Evolutionary conservation across 1,140 invertebrate genomes (phyloP).

Genomic region (Drosophila hydei): DNA sequence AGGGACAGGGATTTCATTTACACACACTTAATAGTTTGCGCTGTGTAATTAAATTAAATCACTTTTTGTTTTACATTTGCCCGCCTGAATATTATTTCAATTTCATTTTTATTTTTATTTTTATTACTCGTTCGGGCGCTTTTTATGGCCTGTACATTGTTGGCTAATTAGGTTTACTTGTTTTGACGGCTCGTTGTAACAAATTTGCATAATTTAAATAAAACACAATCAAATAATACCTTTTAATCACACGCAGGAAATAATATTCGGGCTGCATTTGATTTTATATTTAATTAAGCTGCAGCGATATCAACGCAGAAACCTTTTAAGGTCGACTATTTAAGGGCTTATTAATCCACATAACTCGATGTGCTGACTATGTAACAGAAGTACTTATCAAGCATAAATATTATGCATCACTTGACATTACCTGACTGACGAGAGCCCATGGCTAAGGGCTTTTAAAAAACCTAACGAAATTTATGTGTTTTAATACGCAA

Average conservation of each 20-base stretch:
- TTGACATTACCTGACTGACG: too few species aligned
- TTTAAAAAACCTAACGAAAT: too few species aligned
- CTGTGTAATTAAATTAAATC: conserved; percentile 70
- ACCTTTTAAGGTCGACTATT: background rate
- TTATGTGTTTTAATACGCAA: too few species aligned
- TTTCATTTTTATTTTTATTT: conserved; percentile 29
- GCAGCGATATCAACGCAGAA: background rate
- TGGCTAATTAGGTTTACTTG: conserved; percentile 42
- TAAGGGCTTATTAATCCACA: background rate
- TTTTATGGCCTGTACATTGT: background rate
- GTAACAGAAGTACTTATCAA: too few species aligned
- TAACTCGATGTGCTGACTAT: too few species aligned
- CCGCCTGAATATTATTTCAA: conserved; percentile 41
- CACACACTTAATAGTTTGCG: conserved; percentile 53
- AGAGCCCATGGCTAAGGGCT: too few species aligned
- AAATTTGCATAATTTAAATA: conserved; percentile 23
- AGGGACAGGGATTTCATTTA: conserved; percentile 43
- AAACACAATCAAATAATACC: conserved; percentile 30
- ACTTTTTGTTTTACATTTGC: conserved; percentile 39
- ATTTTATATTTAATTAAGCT: background rate
- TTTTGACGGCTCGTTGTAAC: conserved; percentile 47
- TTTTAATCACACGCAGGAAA: conserved; percentile 14
- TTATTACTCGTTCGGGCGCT: conserved; percentile 13
- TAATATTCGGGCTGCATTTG: conserved; percentile 23
- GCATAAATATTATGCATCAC: too few species aligned